Evolutionary conservation across 2,888 invertebrate genomes (phyloP), one percentile per base, ranked within the genome.

Genomic region (Thecophora atra): DNA sequence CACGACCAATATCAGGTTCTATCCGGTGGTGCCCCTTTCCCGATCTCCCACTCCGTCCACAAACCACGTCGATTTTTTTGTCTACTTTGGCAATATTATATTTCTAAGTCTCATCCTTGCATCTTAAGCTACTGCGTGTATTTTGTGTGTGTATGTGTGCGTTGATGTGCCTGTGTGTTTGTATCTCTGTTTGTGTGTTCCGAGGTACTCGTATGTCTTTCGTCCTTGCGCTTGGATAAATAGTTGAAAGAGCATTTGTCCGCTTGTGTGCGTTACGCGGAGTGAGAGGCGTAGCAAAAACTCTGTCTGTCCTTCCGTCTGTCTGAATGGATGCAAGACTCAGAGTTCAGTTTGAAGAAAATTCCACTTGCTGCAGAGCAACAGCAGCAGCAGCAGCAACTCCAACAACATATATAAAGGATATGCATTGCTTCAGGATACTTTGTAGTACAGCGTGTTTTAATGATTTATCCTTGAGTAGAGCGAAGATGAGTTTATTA

Each of bases 191-290:
- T 11, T 56, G 56, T 56, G 24, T 56, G 56, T 11, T n/a, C 13
- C 13, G 5, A 11, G 21, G 13, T 21, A 1, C 24, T 56, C 24
- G 56, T 56, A 56, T 56, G 24, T 4, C 56, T 56, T n/a, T n/a
- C n/a, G 47, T 54, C 54, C 21, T 54, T 54, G 54, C 54, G 44
- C 44, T 42, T 64, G 64, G 24, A 64, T 64, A 64, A 64, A 64
- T 64, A 44, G 64, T 64, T 64, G 30, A 19, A 24, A 47, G 64
- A 44, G 42, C 21, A 24, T 64, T 64, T 54, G 1, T 19, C 11
- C 19, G 24, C 21, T 21, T 11, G 44, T 44, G 37, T 17, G 62
- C n/a, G 62, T 13, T 51, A 51, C 51, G 51, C 3, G 37, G 37
- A 11, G 37, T 11, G 7, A 37, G 11, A 37, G 37, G 37, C n/a